Base-by-base conservation (phyloP, 2,797 vertebrate species). In the Gymnoscopelus braueri region DNA sequence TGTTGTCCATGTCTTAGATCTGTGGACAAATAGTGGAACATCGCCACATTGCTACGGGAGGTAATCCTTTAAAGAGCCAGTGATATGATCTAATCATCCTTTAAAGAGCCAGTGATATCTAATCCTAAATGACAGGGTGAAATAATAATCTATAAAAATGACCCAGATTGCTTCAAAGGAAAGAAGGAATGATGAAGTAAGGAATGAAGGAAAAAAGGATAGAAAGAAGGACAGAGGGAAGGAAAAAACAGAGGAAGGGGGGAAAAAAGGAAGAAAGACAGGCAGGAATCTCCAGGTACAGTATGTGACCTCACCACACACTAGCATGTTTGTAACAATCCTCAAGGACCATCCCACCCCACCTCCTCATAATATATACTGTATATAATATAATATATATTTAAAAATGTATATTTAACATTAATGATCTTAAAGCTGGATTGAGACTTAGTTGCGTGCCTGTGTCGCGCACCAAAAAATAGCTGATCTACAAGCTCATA, bases 291-390 rank as follows among this genome's bases (percentile, higher is more conserved):
- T 44, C 39, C 9, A 44, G 2, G 39, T 44, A 9, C 26, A 56
- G 50, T 59, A 51, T 57, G 47, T 77, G 24, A 67, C 72, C 59
- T 69, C 52, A 74, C 32, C 62, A 72, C 39, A 54, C 24, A 48
- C 13, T 19, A 19, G 19, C 19, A 19, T 19, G 11, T 51, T 50
- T 8, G 0, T 5, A 39, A 44, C 1, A 44, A 9, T 9, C 9
- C 7, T 44, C 39, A 44, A 44, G 7, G 39, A 7, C 7, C 8
- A 44, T 9, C 39, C 39, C 39, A 44, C 9, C 39, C 39, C 39
- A 44, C 39, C 39, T 10, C 39, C 7, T 8, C 32, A 35, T 35
- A 35, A 6, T 35, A 35, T 29, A 29, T 35, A 35, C 32, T 35
- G 32, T 35, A 35, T 35, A 35, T 35, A 35, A 35, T 35, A 5